Evolutionary conservation across 2,888 invertebrate genomes (phyloP).

Genomic region (Lagria hirta): DNA sequence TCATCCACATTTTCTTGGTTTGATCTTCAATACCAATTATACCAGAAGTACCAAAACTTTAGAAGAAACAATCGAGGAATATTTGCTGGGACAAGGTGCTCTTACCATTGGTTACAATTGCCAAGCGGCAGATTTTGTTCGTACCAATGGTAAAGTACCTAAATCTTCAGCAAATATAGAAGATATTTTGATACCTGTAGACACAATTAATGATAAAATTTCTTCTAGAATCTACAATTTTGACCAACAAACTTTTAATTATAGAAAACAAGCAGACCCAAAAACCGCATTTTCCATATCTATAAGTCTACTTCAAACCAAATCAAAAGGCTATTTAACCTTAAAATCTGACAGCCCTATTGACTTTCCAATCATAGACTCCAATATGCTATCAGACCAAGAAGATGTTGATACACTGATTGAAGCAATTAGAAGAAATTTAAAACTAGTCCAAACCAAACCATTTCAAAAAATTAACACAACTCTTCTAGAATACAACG

Average conservation of each 20-base stretch:
- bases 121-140: not conserved
- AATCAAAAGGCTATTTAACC: conserved; percentile 38
- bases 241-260: too few relatives aligned
- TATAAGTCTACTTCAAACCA: conserved; percentile 37
- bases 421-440: conserved; percentile 56
- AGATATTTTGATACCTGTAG: conserved; percentile 4
- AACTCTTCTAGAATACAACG: conserved; percentile 56
- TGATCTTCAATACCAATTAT: conserved; percentile 25
- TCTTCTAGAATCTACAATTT: not conserved
- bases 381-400: conserved; percentile 35
- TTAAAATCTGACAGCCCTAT: conserved; percentile 39
- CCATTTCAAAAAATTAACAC: conserved; percentile 63
- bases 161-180: conserved; percentile 2
- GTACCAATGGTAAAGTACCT: not conserved
- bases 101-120: conserved; percentile 21
- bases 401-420: conserved; percentile 67
- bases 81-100: conserved; percentile 31
- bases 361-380: conserved; percentile 42
- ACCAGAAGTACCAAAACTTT: conserved; percentile 7
- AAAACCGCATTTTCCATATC: conserved; percentile 27
- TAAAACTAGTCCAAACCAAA: conserved; percentile 51
- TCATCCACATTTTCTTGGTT: conserved; percentile 36
- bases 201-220: not conserved
- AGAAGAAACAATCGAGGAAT: conserved; percentile 27
- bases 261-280: conserved; percentile 14